phyloP scores from a whole-genome alignment of 2,113 vertebrate species.

The Illadopsis cleaveri region DNA sequence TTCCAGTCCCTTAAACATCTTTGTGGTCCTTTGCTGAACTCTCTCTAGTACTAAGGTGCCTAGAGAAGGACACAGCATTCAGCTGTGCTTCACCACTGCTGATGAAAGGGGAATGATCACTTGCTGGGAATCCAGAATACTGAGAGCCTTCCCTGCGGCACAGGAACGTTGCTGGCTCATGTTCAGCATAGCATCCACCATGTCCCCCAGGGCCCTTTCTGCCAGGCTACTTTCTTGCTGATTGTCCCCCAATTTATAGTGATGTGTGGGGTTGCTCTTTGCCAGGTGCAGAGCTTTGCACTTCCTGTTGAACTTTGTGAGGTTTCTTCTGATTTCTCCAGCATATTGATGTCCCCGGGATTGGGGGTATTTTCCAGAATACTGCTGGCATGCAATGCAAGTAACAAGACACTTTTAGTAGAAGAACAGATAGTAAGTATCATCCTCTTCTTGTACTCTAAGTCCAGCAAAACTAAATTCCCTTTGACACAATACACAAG shows the following conservation, averaged over 20 bases:
- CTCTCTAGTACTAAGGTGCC: background rate
- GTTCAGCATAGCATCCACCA: background rate
- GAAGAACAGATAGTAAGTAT: background rate
- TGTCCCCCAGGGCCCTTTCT: background rate
- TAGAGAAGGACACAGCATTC: background rate
- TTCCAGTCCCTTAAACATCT: background rate
- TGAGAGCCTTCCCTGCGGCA: background rate
- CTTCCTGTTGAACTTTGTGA: background rate
- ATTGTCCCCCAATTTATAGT: fast-evolving
- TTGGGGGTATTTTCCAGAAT: background rate
- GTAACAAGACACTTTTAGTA: background rate
- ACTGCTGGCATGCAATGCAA: background rate
- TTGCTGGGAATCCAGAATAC: background rate
- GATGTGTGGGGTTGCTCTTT: background rate
- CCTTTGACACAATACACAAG: background rate
- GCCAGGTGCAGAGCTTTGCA: background rate
- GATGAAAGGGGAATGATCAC: background rate
- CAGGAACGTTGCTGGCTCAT: background rate
- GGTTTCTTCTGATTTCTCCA: background rate
- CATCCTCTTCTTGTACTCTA: background rate
- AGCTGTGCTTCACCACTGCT: background rate
- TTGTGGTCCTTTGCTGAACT: background rate
- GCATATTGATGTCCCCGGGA: background rate
- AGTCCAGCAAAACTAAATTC: background rate
- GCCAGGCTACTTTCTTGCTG: background rate